These are phyloP conservation scores for Alethe castanea DNA, from an alignment of 2,113 vertebrate genomes.

Conservation along the genomic window DNA sequence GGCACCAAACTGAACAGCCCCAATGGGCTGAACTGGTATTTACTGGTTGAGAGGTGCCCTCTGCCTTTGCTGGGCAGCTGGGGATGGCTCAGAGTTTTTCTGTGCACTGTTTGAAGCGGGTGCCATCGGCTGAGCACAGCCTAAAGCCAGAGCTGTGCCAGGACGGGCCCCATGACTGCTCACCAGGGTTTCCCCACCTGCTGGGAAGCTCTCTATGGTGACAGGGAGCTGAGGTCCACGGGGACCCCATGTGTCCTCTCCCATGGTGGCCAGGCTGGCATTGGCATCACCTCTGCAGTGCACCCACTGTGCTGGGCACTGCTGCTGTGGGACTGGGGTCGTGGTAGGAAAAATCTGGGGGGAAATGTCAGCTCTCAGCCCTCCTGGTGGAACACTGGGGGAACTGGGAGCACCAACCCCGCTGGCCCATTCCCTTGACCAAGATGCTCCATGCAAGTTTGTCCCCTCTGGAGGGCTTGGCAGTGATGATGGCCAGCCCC, in stretches of 20 bases:
- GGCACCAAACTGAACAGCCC: not conserved
- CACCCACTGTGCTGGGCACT: not conserved
- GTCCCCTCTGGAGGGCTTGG: not conserved
- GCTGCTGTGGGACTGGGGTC: not conserved
- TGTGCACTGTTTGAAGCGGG: fast-evolving
- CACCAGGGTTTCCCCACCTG: not conserved
- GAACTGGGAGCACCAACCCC: not conserved
- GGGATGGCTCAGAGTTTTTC: not conserved
- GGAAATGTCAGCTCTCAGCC: not conserved
- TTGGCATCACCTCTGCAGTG: not conserved
- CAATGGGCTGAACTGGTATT: not conserved
- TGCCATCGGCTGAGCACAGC: not conserved
- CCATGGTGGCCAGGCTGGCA: fast-evolving
- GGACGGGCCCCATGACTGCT: fast-evolving
- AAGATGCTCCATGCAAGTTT: not conserved
- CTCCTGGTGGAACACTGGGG: not conserved
- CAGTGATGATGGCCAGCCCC: not conserved
- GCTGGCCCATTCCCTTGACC: not conserved
- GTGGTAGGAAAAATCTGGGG: fast-evolving
- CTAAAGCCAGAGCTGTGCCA: fast-evolving
- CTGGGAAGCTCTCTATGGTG: not conserved
- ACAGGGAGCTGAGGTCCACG: not conserved
- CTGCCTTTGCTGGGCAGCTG: not conserved
- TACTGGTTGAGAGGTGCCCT: not conserved
- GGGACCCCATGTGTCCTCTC: not conserved